Base-by-base conservation (phyloP, 2,113 vertebrate species). In the Hydrochoerus hydrochaeris region DNA sequence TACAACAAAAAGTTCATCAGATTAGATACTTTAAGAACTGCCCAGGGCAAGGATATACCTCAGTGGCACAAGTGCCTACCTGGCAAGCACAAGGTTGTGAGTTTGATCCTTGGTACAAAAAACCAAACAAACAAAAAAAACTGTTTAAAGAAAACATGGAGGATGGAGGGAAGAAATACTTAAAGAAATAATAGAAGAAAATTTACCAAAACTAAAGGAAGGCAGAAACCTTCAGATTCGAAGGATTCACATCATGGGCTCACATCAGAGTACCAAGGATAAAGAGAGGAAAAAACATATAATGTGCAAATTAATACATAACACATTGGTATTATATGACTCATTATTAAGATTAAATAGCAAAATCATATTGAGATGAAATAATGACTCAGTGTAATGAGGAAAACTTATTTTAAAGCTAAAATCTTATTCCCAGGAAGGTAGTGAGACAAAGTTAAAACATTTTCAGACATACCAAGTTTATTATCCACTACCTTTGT, bases 331-430 rank as follows among this genome's bases (percentile, higher is more conserved):
- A 49, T 41, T 91, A 65, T 49, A 28, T 82, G 41, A 63, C 75
- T 97, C n/a, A 60, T 94, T 95, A 86, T 35, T 93, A 87, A 87
- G 58, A 60, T 32, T 88, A 75, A 49, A 84, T 75, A 63, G 30
- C 35, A 93, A 97, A 90, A 96, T 85, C 67, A 78, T 58, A 89
- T 67, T 69, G n/a, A 93, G 69, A 84, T 62, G 12, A 95, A 90
- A 60, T 35, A 83, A 77, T 54, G 83, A 58, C 62, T 88, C 52
- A 82, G 46, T 82, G 54, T 83, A 95, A 80, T 49, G 44, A 87
- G 52, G 57, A 38, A 77, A 84, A 92, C 71, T n/a, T 81, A 91
- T n/a, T 81, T 96, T 92, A 88, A 90, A 90, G 30, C 22, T 85
- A 88, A 96, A 90, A 65, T 58, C 69, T 85, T 92, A 80, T 80